Evolutionary conservation across 2,888 invertebrate species (phyloP), one percentile per base, ranked within the genome.

Genomic region (Pyrocoelia pectoralis): DNA sequence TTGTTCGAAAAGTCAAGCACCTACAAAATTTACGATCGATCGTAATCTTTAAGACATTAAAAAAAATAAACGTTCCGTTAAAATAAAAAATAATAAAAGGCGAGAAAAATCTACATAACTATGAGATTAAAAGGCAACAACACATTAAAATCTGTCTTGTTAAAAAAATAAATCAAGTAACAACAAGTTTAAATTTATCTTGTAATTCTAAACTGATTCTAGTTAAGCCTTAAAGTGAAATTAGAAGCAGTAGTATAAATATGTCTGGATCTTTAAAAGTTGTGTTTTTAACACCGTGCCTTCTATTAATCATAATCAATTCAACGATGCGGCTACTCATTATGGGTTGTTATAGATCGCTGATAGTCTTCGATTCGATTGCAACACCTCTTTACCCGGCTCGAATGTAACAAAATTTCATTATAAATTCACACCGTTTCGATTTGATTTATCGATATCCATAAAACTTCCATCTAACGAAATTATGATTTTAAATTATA

Each of bases 271-370:
- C 59, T 65, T 66, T 66, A 70, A 68, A 65, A 68, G 66, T 61
- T 61, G 68, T 66, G 68, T 70, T 71, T 33, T 71, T 70, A 73
- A 72, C 71, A 70, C 70, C 69, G 69, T 72, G 70, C 71, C 72
- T 70, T 69, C 75, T 76, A 79, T 80, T 79, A 79, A 79, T 80
- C 79, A 79, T 79, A 79, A 80, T 80, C 79, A 80, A 80, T 79
- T 78, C 78, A 70, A 72, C 72, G 75, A 64, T 71, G 76, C 80
- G 80, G 78, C 80, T 79, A 78, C 77, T 80, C 79, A 80, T 80
- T 79, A 80, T 76, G 74, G 77, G 79, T 77, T 79, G 80, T 80
- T 80, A 79, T 79, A 79, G 80, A 80, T 80, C 74, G 78, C 75
- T 76, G 79, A 79, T 79, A 79, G 77, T 61, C 69, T 58, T 53